phyloP scores from a whole-genome alignment of 2,888 invertebrate species.

The Monoplex corrugatus region DNA sequence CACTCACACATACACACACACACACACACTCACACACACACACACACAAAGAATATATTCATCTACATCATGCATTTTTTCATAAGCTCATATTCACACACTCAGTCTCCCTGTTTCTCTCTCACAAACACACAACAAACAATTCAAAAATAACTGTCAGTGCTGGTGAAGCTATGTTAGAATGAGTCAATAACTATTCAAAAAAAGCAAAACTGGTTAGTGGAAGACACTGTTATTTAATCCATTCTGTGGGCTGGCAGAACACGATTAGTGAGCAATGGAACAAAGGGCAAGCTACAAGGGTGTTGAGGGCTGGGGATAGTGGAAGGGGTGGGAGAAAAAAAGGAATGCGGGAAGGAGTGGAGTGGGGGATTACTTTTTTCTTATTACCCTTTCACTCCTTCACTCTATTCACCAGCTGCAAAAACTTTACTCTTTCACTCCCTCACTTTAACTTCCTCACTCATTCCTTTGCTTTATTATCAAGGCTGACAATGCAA shows the following conservation, averaged over 20 bases:
- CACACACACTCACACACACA: not conserved
- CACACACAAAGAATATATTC: not conserved
- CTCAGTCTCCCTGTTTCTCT: not conserved
- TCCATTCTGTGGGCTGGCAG: not conserved
- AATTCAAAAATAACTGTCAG: not conserved
- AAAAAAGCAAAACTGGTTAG: not conserved
- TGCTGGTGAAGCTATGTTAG: not conserved
- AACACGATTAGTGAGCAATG: not conserved
- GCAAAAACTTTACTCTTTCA: no score
- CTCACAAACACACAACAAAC: not conserved
- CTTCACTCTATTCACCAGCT: no score
- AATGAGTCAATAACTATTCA: not conserved
- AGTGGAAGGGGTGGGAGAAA: not conserved
- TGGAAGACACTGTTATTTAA: no score
- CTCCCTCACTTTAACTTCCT: no score
- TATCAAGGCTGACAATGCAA: no score
- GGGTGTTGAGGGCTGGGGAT: not conserved
- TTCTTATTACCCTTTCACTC: no score
- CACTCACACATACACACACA: not conserved
- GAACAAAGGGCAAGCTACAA: not conserved
- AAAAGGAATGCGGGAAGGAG: not conserved
- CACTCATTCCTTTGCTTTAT: no score
- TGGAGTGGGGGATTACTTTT: not conserved
- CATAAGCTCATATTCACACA: slow-evolving; percentile 24
- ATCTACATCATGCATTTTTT: not conserved